phyloP scores from a whole-genome alignment of 2,888 invertebrate species.

The Folsomia manolachei region DNA sequence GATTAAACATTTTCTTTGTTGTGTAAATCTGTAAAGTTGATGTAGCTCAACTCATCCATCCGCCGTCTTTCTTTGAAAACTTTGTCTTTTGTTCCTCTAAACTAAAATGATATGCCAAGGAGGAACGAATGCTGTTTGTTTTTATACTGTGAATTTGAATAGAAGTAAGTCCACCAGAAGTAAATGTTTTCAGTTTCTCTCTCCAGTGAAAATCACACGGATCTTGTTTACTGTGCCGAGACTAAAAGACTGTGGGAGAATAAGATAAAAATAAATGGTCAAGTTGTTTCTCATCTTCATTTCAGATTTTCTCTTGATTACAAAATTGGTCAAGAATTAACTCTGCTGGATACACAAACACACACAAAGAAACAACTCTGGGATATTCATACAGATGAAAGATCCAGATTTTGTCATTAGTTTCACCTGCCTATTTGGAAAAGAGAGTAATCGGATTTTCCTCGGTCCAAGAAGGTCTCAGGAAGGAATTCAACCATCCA shows the following conservation, averaged over 20 bases:
- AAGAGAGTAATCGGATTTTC: not conserved
- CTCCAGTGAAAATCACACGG: not conserved
- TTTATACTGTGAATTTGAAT: not conserved
- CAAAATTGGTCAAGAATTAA: not conserved
- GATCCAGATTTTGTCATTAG: not conserved
- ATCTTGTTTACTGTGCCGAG: not conserved
- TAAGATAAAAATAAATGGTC: not conserved
- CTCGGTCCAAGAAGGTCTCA: not conserved
- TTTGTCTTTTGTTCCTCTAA: not conserved
- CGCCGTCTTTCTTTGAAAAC: not conserved
- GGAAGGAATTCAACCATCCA: too few relatives aligned
- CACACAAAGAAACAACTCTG: too few relatives aligned
- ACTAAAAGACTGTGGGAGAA: not conserved
- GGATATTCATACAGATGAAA: too few relatives aligned
- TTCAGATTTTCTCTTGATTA: not conserved
- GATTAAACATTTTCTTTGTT: not conserved
- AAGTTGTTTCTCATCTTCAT: not conserved
- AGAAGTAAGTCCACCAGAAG: not conserved
- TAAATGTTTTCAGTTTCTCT: not conserved
- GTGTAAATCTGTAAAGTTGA: not conserved
- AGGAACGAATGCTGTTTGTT: not conserved
- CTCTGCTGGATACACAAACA: not conserved
- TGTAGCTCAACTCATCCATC: not conserved
- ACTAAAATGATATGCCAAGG: not conserved
- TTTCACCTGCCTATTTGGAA: not conserved